Percentiles rank a stretch among this genome's conserved stretches.
These are phyloP conservation scores for Theristicus caerulescens DNA, from an alignment of 2,113 vertebrate genomes.

Conservation along the genomic window DNA sequence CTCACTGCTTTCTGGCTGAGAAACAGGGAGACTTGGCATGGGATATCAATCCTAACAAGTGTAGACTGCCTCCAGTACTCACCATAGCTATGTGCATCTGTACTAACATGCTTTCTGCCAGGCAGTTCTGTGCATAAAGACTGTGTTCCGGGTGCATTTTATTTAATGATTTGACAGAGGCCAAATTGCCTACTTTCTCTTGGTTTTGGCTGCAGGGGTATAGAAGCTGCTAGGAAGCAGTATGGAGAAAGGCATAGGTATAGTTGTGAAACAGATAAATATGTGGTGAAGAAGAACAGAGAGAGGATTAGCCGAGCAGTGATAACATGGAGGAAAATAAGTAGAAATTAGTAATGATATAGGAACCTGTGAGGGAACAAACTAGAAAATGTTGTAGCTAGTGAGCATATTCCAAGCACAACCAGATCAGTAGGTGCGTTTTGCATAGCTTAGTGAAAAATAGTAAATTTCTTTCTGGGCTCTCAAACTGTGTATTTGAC, in stretches of 20 bases:
- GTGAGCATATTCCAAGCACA: not conserved
- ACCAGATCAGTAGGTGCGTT: not conserved
- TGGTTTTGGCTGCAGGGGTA: not conserved
- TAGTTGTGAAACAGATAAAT: not conserved
- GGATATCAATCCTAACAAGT: not conserved
- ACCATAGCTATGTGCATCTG: not conserved
- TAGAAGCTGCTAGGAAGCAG: not conserved
- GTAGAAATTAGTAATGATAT: not conserved
- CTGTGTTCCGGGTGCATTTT: not conserved
- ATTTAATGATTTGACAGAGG: not conserved
- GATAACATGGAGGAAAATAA: not conserved
- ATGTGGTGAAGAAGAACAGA: not conserved
- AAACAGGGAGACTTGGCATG: not conserved
- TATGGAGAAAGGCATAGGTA: not conserved
- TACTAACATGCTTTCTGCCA: not conserved
- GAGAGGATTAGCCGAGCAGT: not conserved
- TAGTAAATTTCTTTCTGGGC: not conserved
- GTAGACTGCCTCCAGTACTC: not conserved
- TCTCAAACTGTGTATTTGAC: not conserved
- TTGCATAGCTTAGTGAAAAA: not conserved
- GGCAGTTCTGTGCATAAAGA: not conserved
- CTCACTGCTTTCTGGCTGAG: not conserved
- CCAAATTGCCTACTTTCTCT: not conserved
- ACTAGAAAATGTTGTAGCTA: not conserved
- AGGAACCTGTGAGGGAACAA: not conserved